Percentiles rank a stretch among this genome's conserved stretches.
phyloP scores from a whole-genome alignment of 2,797 vertebrate species.

The Chanos chanos region DNA sequence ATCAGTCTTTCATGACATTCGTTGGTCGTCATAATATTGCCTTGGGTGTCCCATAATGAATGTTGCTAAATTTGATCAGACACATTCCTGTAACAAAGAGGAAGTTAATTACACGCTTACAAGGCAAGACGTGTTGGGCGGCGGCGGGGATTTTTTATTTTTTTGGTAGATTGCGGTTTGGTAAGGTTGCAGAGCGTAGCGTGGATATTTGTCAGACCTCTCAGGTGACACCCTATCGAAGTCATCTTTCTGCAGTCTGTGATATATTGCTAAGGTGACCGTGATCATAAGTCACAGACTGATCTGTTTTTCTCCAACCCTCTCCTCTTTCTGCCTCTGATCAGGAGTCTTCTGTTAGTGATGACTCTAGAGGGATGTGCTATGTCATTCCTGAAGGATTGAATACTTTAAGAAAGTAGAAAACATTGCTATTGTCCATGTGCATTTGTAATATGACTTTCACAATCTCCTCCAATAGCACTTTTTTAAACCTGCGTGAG shows the following conservation, averaged over 20 bases:
- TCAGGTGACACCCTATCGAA: constrained; percentile 53
- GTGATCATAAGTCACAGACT: constrained; percentile 60
- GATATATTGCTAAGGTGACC: constrained; percentile 67
- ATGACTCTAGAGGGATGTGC: too few relatives aligned
- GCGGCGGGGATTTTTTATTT: not conserved
- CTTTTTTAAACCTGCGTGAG: too few relatives aligned
- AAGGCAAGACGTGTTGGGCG: constrained; percentile 53
- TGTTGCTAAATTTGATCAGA: constrained; percentile 35
- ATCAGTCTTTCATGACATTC: constrained; percentile 37
- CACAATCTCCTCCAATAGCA: too few relatives aligned
- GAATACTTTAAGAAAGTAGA: too few relatives aligned
- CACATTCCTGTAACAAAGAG: constrained; percentile 35
- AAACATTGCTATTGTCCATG: too few relatives aligned
- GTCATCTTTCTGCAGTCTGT: constrained; percentile 52
- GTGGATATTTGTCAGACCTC: constrained; percentile 58
- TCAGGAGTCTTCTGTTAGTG: too few relatives aligned
- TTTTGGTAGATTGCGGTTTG: too few relatives aligned
- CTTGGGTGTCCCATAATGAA: constrained; percentile 4
- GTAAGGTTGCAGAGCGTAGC: constrained; percentile 36
- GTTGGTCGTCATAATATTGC: constrained; percentile 14
- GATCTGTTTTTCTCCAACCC: too few relatives aligned
- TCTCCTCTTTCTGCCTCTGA: too few relatives aligned
- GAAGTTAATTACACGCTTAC: too few relatives aligned
- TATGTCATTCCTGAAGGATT: too few relatives aligned
- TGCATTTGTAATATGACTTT: too few relatives aligned